A percentile compares a stretch with the other conserved stretches of the same genome.
Conservation (phyloP, 2,888 invertebrate species). For the Stenolophus ochropezus region DNA sequence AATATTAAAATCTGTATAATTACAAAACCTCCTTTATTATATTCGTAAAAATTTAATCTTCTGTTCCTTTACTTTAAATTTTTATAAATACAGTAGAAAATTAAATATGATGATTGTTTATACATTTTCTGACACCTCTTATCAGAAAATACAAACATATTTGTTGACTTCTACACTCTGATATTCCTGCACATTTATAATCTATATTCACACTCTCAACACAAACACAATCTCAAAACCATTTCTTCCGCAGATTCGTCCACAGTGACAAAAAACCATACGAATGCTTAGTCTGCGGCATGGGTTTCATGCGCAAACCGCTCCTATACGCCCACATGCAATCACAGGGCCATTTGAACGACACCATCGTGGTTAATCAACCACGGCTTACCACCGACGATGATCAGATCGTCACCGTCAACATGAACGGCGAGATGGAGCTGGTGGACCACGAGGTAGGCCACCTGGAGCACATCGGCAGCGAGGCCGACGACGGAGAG, state of each 20-base stretch:
- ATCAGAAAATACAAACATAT: no score
- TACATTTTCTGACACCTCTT: conserved; percentile 7
- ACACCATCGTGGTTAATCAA: conserved; percentile 89
- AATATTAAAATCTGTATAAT: no score
- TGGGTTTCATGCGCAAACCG: conserved; percentile 90
- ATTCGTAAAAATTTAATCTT: no score
- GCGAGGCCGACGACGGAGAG: conserved; percentile 64
- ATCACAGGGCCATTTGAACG: conserved; percentile 83
- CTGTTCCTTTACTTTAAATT: no score
- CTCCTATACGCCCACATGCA: conserved; percentile 86
- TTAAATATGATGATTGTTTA: neutral
- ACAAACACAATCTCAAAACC: no score
- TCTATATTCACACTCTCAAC: no score
- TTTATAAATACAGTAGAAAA: no score
- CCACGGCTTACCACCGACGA: conserved; percentile 81
- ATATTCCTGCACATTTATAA: no score
- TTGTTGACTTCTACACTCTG: neutral
- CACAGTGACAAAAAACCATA: conserved; percentile 92
- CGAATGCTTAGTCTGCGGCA: conserved; percentile 87
- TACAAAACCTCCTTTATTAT: no score
- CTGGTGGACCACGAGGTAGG: conserved; percentile 66
- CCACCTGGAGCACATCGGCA: conserved; percentile 62
- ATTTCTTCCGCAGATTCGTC: no score
- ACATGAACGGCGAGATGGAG: conserved; percentile 70
- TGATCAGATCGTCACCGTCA: conserved; percentile 73